phyloP scores from a whole-genome alignment of 2,888 invertebrate genomes.

The Trissolcus brochymenae region DNA sequence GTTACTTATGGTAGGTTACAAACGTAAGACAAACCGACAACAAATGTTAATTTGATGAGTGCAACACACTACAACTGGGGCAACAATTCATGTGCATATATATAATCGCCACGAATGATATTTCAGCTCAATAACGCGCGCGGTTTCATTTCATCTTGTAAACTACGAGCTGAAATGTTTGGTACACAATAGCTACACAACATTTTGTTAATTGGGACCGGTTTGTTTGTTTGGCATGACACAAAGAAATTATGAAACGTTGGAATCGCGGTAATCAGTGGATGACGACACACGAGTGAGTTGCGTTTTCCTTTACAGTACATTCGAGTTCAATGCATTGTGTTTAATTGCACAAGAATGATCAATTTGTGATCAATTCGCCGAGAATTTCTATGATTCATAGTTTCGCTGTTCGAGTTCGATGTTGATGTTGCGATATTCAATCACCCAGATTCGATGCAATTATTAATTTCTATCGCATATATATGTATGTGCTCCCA shows the following conservation, averaged over 20 bases:
- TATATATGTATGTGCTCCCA: too few relatives aligned
- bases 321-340: constrained; percentile 20
- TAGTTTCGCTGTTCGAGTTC: constrained; percentile 1
- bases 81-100: constrained; percentile 35
- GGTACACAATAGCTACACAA: background rate
- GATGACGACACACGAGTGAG: constrained; percentile 17
- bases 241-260: constrained; percentile 29
- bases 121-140: constrained; percentile 4
- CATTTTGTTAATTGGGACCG: constrained; percentile 7
- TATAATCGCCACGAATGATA: constrained; percentile 13
- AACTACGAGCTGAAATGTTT: constrained; percentile 12
- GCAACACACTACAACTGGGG: background rate
- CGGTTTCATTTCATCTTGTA: constrained; percentile 7
- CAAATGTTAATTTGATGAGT: background rate
- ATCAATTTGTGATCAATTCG: constrained; percentile 26
- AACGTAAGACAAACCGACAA: background rate
- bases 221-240: background rate
- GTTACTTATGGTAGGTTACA: constrained; percentile 83
- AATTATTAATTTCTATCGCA: too few relatives aligned
- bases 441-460: background rate
- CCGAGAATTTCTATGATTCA: constrained; percentile 36
- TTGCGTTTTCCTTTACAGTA: constrained; percentile 16
- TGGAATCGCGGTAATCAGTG: constrained; percentile 8
- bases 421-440: constrained; percentile 20
- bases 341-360: constrained; percentile 29